phyloP scores from a whole-genome alignment of 2,888 invertebrate species.

The Caenorhabditis zanzibari region DNA sequence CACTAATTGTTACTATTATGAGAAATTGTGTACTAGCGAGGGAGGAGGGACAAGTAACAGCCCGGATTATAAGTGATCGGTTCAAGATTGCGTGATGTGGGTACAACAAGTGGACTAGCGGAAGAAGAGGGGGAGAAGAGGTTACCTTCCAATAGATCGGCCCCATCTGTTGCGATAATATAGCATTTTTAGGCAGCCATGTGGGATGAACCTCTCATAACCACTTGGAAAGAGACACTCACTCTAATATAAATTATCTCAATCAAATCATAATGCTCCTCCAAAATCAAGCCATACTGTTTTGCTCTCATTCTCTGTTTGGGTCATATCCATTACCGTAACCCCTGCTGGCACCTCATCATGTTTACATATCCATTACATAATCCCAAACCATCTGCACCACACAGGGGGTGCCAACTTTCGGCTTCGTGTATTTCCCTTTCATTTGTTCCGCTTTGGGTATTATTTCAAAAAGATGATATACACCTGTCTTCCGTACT shows the following conservation, averaged over 20 bases:
- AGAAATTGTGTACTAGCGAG: constrained; percentile 3
- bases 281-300: constrained; percentile 33
- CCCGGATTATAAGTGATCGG: constrained; percentile 59
- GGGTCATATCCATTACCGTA: constrained; percentile 43
- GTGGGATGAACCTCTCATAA: constrained; percentile 48
- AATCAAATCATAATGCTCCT: constrained; percentile 34
- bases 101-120: constrained; percentile 45
- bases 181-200: constrained; percentile 55
- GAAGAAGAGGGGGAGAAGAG: constrained; percentile 23
- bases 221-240: constrained; percentile 45
- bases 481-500: constrained; percentile 48
- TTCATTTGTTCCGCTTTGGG: constrained; percentile 65
- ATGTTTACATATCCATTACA: constrained; percentile 53
- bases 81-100: constrained; percentile 60
- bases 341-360: constrained; percentile 1
- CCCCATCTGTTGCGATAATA: constrained; percentile 63
- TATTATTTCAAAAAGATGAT: constrained; percentile 62
- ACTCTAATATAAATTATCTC: constrained; percentile 57
- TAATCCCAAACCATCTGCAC: constrained; percentile 55
- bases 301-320: not conserved
- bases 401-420: constrained; percentile 51
- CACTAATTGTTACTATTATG: constrained; percentile 38
- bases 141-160: constrained; percentile 47
- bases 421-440: constrained; percentile 46
- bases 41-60: constrained; percentile 16